A percentile compares a stretch with the other conserved stretches of the same genome.
Evolutionary conservation across 2,888 invertebrate genomes (phyloP).

Genomic region (Sminthurides aquaticus): DNA sequence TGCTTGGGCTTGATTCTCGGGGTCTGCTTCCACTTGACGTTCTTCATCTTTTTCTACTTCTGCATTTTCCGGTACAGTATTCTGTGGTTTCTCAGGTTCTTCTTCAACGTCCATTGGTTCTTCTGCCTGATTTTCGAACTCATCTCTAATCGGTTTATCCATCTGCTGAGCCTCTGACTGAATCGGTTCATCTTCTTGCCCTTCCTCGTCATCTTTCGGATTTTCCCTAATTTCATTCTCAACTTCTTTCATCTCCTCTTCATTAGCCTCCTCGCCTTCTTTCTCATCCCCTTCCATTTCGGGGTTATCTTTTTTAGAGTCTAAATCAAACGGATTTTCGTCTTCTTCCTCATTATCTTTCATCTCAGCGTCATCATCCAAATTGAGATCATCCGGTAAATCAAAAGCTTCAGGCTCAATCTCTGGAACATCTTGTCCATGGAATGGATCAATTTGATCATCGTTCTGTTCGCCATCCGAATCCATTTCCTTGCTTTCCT

Average conservation of each 20-base stretch:
- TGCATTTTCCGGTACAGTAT: conserved; percentile 47
- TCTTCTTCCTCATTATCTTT: conserved; percentile 59
- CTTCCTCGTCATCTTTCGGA: conserved; percentile 38
- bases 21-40: conserved; percentile 44
- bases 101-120: conserved; percentile 45
- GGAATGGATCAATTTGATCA: conserved; percentile 62
- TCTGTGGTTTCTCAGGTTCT: conserved; percentile 20
- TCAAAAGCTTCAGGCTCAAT: conserved; percentile 81
- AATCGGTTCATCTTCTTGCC: conserved; percentile 43
- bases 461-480: conserved; percentile 53
- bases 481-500: conserved; percentile 50
- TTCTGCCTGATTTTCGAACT: conserved; percentile 44
- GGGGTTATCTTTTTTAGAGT: conserved; percentile 45
- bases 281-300: conserved; percentile 8
- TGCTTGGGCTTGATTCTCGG: conserved; percentile 42
- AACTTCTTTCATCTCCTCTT: conserved; percentile 44
- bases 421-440: conserved; percentile 65
- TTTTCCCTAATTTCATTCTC: conserved; percentile 45
- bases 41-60: conserved; percentile 44
- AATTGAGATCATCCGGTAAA: conserved; percentile 74
- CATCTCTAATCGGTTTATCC: conserved; percentile 47
- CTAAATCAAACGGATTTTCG: conserved; percentile 80
- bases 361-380: conserved; percentile 67
- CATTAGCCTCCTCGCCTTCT: conserved; percentile 46
- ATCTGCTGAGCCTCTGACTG: conserved; percentile 45